These are phyloP conservation scores for Sepioteuthis lessoniana DNA, from an alignment of 2,888 invertebrate genomes.

Conservation along the genomic window DNA sequence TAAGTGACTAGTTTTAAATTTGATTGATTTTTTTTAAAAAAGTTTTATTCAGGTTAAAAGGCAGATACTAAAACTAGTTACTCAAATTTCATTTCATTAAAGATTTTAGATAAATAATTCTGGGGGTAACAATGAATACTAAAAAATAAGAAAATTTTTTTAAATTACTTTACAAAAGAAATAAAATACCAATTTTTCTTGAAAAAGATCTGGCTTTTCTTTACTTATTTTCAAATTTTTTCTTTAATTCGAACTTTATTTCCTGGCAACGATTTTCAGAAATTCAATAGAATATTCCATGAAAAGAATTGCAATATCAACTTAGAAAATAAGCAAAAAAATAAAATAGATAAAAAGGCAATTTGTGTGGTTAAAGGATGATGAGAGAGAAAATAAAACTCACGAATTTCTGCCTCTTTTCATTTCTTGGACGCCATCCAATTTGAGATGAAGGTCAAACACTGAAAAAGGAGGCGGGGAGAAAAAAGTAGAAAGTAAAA, in stretches of 20 bases:
- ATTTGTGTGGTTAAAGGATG: background rate
- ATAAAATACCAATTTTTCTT: background rate
- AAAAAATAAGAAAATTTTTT: background rate
- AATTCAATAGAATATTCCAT: background rate
- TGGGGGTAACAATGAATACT: too few species aligned
- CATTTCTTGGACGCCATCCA: conserved; percentile 91
- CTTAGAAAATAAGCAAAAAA: background rate
- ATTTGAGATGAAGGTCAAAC: conserved; percentile 77
- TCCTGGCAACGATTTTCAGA: background rate
- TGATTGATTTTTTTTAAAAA: too few species aligned
- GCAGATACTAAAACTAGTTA: too few species aligned
- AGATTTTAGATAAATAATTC: too few species aligned
- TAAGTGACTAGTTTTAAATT: too few species aligned
- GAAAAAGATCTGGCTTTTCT: background rate
- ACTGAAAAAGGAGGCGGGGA: conserved; percentile 64
- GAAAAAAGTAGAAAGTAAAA: too few species aligned
- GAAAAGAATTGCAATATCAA: background rate
- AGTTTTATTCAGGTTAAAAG: too few species aligned
- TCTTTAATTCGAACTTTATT: background rate
- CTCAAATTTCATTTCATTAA: too few species aligned
- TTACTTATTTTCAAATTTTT: too few species aligned
- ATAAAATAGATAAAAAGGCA: background rate
- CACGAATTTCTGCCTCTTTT: conserved; percentile 83
- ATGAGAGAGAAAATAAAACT: conserved; percentile 54
- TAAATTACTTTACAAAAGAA: background rate